Evolutionary conservation across 2,797 vertebrate species (phyloP).

Genomic region (Acanthis flammea): DNA sequence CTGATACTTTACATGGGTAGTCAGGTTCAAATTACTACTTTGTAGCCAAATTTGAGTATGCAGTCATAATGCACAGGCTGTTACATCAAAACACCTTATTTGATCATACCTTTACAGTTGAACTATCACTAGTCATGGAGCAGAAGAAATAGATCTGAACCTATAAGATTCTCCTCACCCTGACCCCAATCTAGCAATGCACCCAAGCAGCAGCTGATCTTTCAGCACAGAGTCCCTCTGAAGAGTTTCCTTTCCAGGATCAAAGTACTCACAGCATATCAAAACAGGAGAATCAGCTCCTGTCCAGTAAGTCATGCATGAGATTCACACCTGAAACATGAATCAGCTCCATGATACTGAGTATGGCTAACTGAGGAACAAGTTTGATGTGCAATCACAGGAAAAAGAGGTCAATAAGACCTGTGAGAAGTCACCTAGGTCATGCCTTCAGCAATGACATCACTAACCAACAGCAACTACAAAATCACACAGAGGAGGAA

Average conservation of each 20-base stretch:
- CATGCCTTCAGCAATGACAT: neutral
- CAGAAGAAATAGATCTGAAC: neutral
- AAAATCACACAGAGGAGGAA: neutral
- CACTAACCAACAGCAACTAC: neutral
- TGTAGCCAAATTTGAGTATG: neutral
- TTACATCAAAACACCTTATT: neutral
- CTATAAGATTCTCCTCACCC: neutral
- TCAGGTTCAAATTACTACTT: neutral
- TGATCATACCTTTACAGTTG: neutral
- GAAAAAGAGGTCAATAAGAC: neutral
- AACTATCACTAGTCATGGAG: neutral
- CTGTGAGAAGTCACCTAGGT: neutral
- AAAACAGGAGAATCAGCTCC: neutral
- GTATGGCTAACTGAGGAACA: neutral
- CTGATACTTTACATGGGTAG: neutral
- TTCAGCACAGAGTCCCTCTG: neutral
- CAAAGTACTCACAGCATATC: neutral
- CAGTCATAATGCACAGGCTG: rapidly evolving
- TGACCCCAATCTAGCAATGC: neutral
- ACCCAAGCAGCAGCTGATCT: neutral
- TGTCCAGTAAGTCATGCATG: neutral
- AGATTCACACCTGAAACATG: neutral
- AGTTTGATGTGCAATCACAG: neutral
- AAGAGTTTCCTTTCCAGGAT: neutral
- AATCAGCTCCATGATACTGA: neutral